phyloP scores from a whole-genome alignment of 35 echinoderm and acorn worm genomes.

The Patiria miniata region DNA sequence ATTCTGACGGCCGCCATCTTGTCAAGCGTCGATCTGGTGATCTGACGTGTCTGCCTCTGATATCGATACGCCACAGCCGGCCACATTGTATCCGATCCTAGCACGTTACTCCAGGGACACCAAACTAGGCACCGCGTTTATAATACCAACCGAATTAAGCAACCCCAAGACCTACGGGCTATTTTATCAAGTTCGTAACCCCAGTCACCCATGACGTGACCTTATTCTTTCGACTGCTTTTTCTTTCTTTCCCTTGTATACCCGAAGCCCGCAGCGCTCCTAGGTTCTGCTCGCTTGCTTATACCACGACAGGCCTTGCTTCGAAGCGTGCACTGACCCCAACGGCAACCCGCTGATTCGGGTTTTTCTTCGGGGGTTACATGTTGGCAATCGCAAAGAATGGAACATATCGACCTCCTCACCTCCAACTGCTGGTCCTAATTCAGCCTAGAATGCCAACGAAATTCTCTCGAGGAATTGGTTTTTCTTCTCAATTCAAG shows the following conservation, averaged over 20 bases:
- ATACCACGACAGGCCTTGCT: not conserved
- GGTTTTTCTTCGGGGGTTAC: not conserved
- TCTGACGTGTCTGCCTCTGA: conserved; percentile 7
- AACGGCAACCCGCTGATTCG: conserved; percentile 17
- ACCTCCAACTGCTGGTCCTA: conserved; percentile 21
- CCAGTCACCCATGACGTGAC: conserved; percentile 25
- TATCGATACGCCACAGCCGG: conserved; percentile 12
- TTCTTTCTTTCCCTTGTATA: not conserved
- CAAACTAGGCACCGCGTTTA: not conserved
- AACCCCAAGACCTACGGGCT: not conserved
- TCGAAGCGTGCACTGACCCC: conserved; percentile 19
- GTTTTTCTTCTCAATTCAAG: too few species aligned
- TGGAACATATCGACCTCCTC: not conserved
- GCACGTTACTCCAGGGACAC: not conserved
- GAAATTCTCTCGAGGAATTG: not conserved
- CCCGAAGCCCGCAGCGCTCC: not conserved
- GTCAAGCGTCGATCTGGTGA: not conserved
- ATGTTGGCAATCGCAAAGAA: not conserved
- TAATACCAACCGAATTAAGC: conserved; percentile 14
- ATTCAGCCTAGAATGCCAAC: conserved; percentile 1
- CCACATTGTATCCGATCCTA: conserved; percentile 1
- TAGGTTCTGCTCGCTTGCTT: not conserved
- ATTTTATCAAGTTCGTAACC: conserved; percentile 34
- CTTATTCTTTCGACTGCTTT: conserved; percentile 11
- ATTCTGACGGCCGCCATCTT: not conserved